Percentiles rank a stretch among this genome's conserved stretches.
Evolutionary conservation across 1,140 invertebrate genomes (phyloP).

Genomic region (Bombus superbus): DNA sequence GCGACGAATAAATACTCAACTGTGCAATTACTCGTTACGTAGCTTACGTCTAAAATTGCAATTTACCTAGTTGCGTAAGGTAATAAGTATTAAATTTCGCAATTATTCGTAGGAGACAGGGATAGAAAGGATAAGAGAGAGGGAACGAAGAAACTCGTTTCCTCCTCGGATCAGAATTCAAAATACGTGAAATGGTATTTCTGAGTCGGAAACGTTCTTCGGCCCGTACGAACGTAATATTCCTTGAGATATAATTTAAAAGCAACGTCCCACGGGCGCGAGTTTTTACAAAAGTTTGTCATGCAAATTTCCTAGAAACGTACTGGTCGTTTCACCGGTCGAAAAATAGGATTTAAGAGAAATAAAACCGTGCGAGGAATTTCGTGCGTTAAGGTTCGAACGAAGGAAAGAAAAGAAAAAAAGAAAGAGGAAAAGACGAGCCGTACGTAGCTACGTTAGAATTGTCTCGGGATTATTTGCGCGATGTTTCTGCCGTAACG

Average conservation of each 20-base stretch:
- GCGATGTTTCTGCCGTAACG: conserved; percentile 1
- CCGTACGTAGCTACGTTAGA: not conserved
- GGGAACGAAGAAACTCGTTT: not conserved
- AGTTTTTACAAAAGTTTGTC: not conserved
- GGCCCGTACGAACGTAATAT: not conserved
- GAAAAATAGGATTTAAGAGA: not conserved
- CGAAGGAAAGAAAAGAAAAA: too few species aligned
- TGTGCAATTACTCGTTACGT: not conserved
- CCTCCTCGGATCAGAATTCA: not conserved
- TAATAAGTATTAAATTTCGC: not conserved
- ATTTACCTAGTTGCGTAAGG: not conserved
- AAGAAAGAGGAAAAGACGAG: too few species aligned
- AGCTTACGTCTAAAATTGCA: not conserved
- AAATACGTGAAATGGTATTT: not conserved
- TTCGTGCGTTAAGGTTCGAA: not conserved
- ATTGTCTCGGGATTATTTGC: conserved; percentile 21
- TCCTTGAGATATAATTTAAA: conserved; percentile 10
- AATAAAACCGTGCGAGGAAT: not conserved
- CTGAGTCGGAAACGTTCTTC: not conserved
- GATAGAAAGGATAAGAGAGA: not conserved
- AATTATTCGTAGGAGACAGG: too few species aligned
- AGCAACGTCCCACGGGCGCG: not conserved
- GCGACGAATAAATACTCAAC: not conserved
- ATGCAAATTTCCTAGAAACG: not conserved
- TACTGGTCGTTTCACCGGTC: not conserved